phyloP scores from a whole-genome alignment of 2,888 invertebrate genomes.

The Tanypteryx hageni region DNA sequence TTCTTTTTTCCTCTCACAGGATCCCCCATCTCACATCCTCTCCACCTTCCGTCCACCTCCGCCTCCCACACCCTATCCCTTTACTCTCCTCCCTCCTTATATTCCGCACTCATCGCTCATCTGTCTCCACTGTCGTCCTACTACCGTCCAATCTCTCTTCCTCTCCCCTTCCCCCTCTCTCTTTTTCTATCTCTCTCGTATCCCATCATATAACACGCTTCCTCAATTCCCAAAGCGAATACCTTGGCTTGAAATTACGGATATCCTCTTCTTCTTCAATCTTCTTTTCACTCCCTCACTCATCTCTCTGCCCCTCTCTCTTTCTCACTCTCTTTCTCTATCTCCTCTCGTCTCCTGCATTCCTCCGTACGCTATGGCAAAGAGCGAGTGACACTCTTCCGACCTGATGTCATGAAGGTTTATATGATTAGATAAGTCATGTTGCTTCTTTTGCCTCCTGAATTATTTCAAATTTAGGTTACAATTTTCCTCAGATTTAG shows the following conservation, averaged over 20 bases:
- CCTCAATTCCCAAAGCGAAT: conserved; percentile 55
- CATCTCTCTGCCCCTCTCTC: neutral
- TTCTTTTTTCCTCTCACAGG: conserved; percentile 6
- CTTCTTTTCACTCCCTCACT: neutral
- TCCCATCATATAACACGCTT: conserved; percentile 41
- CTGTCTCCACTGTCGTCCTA: conserved; percentile 45
- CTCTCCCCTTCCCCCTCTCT: neutral
- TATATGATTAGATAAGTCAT: no score
- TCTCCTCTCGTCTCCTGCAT: neutral
- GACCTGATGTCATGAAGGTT: no score
- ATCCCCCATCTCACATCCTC: neutral
- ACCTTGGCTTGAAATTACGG: conserved; percentile 37
- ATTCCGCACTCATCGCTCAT: conserved; percentile 41
- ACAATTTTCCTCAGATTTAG: no score
- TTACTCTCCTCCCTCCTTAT: neutral
- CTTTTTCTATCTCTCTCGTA: neutral
- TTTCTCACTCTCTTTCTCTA: neutral
- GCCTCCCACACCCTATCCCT: neutral
- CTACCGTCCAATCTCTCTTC: conserved; percentile 31
- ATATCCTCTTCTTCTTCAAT: conserved; percentile 2
- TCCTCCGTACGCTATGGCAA: neutral
- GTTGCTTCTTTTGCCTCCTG: no score
- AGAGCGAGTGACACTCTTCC: no score
- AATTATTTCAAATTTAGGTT: no score
- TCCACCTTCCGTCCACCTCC: neutral